Percentiles rank a stretch among this genome's conserved stretches.
These are phyloP conservation scores for Cladopsammia gracilis DNA, from an alignment of 64 coral and sea anemone species.

Conservation along the genomic window DNA sequence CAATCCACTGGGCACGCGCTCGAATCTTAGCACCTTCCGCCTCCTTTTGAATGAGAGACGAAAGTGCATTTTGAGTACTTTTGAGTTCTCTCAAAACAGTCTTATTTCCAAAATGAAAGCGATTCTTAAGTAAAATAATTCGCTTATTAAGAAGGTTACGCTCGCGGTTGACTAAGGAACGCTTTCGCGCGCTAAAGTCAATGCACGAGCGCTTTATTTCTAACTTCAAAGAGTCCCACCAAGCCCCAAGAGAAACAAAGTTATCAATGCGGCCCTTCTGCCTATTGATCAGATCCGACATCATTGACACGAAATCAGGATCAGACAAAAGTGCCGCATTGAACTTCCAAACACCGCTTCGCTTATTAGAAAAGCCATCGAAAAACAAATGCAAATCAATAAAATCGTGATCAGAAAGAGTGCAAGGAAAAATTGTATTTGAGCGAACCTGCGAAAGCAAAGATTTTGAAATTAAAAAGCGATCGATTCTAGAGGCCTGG, in stretches of 20 bases:
- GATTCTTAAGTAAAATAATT: neutral
- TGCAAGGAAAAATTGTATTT: neutral
- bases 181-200: neutral
- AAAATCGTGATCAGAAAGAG: constrained; percentile 32
- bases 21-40: neutral
- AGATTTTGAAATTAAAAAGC: neutral
- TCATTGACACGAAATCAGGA: neutral
- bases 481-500: constrained; percentile 38
- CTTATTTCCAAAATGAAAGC: neutral
- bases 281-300: neutral
- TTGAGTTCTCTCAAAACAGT: neutral
- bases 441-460: neutral
- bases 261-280: neutral
- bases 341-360: constrained; percentile 42
- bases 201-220: neutral
- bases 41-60: neutral
- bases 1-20: constrained; percentile 5
- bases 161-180: neutral
- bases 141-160: neutral
- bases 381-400: neutral
- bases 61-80: neutral
- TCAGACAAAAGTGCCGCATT: constrained; percentile 10
- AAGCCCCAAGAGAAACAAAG: constrained; percentile 25
- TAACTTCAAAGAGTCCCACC: constrained; percentile 51
- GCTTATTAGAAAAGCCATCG: neutral